Conservation (phyloP, 2,797 vertebrate species). For the Tragopan temminckii region DNA sequence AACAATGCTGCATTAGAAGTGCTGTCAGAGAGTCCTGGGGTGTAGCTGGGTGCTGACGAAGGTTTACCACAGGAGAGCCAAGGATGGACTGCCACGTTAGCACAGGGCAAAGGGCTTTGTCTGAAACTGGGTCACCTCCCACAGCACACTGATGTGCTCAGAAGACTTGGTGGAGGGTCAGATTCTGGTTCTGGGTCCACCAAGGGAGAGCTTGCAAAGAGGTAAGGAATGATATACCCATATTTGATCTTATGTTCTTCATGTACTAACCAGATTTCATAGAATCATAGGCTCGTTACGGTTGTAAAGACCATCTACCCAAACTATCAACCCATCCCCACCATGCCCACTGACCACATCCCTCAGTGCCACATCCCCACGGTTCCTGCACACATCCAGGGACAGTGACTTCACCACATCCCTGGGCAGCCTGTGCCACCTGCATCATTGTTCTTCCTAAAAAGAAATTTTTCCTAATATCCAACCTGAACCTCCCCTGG, state of each 20-base stretch:
- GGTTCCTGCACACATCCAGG: too few relatives aligned
- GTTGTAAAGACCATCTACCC: too few relatives aligned
- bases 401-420: too few relatives aligned
- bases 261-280: background rate
- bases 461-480: too few relatives aligned
- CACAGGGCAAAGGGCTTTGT: background rate
- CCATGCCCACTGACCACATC: too few relatives aligned
- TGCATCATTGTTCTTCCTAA: too few relatives aligned
- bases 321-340: too few relatives aligned
- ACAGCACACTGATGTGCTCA: background rate
- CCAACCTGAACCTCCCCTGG: too few relatives aligned
- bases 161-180: background rate
- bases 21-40: slow-evolving; percentile 26
- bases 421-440: too few relatives aligned
- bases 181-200: background rate
- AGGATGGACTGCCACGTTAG: background rate
- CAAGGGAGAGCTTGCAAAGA: background rate
- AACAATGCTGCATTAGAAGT: slow-evolving; percentile 49
- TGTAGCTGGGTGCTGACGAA: background rate
- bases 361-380: too few relatives aligned
- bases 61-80: background rate
- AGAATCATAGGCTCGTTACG: too few relatives aligned
- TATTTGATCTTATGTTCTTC: background rate
- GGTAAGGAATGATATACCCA: background rate
- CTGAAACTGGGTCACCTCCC: background rate